phyloP scores from a whole-genome alignment of 2,113 vertebrate species.

The Stegastes partitus region DNA sequence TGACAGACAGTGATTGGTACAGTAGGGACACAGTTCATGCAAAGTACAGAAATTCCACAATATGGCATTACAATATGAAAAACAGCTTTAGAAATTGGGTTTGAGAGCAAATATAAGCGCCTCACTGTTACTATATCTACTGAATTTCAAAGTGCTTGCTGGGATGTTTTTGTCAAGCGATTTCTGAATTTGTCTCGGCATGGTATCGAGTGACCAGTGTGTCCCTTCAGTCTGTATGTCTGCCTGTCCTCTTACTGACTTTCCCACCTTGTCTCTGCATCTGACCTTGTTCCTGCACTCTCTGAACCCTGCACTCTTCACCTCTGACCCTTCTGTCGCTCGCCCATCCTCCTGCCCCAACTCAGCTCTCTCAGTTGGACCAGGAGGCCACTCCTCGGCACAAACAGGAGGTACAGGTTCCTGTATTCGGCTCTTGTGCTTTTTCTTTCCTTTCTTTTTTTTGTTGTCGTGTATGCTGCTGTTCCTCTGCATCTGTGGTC shows the following conservation, averaged over 20 bases:
- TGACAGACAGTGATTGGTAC: slow-evolving; percentile 4
- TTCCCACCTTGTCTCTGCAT: slow-evolving; percentile 67
- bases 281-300: slow-evolving; percentile 47
- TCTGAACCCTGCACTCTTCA: slow-evolving; percentile 58
- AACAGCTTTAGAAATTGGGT: no score
- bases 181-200: slow-evolving; percentile 25
- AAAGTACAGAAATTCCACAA: no score
- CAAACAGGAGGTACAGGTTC: slow-evolving; percentile 95
- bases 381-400: slow-evolving; percentile 94
- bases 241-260: slow-evolving; percentile 49
- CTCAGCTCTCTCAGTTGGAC: slow-evolving; percentile 90
- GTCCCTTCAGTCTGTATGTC: slow-evolving; percentile 46
- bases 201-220: background rate
- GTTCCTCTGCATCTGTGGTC: background rate
- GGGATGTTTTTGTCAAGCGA: slow-evolving; percentile 31
- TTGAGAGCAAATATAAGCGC: no score
- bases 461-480: slow-evolving; percentile 9
- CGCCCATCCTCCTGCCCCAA: slow-evolving; percentile 81
- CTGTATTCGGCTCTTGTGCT: slow-evolving; percentile 39
- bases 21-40: background rate
- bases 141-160: slow-evolving; percentile 19
- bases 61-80: no score
- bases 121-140: background rate
- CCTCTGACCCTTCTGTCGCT: slow-evolving; percentile 49
- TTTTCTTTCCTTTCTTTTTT: background rate